Evolutionary conservation across 2,113 vertebrate species (phyloP).

Genomic region (Natator depressus): DNA sequence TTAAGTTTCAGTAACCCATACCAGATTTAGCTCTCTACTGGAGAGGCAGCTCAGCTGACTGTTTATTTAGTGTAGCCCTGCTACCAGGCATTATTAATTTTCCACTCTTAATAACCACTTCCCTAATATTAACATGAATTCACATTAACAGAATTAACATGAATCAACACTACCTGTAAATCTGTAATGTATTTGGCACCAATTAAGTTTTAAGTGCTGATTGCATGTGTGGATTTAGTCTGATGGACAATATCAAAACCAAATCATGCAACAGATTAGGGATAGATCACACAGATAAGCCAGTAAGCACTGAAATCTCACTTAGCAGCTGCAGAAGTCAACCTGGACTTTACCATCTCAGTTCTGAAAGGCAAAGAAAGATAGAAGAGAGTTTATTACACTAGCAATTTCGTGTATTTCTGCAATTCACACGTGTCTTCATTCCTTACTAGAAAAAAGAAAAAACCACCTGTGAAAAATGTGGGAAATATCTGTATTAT

Average conservation of each 20-base stretch:
- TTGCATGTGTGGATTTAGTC: neutral
- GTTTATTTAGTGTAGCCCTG: conserved; percentile 40
- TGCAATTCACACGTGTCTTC: neutral
- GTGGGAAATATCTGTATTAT: neutral
- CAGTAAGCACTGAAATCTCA: conserved; percentile 9
- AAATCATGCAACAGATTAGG: conserved; percentile 19
- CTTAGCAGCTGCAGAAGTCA: conserved; percentile 35
- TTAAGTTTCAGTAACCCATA: neutral
- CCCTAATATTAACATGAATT: conserved; percentile 51
- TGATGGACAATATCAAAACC: conserved; percentile 53
- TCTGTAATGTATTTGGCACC: conserved; percentile 14
- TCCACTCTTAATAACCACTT: conserved; percentile 54
- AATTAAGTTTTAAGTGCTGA: conserved; percentile 41
- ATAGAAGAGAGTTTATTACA: neutral
- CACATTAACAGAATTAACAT: neutral
- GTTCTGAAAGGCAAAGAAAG: neutral
- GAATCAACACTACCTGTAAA: conserved; percentile 52
- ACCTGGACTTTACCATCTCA: neutral
- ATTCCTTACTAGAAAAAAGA: conserved; percentile 19
- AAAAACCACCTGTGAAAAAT: neutral
- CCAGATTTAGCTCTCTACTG: neutral
- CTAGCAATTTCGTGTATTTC: conserved; percentile 4
- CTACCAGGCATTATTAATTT: conserved; percentile 53
- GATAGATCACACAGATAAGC: neutral
- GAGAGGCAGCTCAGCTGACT: conserved; percentile 38